Evolutionary conservation across 2,797 vertebrate species (phyloP), one percentile per base, ranked within the genome.

Genomic region (Oreochromis mossambicus): DNA sequence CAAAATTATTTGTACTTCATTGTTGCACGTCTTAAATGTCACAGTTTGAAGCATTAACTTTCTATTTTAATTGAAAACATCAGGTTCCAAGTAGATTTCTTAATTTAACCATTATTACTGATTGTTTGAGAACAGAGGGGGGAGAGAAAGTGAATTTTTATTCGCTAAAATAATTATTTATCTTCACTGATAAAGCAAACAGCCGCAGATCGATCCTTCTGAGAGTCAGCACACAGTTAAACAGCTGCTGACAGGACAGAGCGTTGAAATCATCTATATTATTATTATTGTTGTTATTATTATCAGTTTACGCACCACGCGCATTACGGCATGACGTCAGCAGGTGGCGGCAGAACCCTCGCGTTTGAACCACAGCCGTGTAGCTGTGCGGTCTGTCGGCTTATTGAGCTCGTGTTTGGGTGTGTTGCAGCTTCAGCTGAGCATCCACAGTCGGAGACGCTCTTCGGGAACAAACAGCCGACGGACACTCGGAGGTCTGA

Each of bases 251-350:
- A 61, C 29, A 34, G 56, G 15, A 61, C 29, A 34, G 29, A 7
- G 29, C 56, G 1, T 58, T 32, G 0, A 58, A 61, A 61, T 0
- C 56, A 3, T 0, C 26, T 17, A 0, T 12, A 1, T 1, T 12
- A 7, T 5, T 19, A 6, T 0, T 58, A 3, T 4, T 21, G 21
- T 21, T 21, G 21, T 21, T 21, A 21, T 21, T 21, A 21, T 21
- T 21, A 21, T 21, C 21, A 32, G 55, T 34, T 61, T n/a, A 38
- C 61, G 61, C 61, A 13, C 6, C 36, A 51, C 81, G 78, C 19
- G 11, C 51, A 2, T 26, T 83, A 5, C 87, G 87, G 3, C 70
- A 9, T 91, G 87, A 88, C 83, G 87, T 88, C 89, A 82, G 56
- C n/a, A 78, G 86, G 81, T 3, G 90, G 89, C 84, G 84, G 13